Evolutionary conservation across 2,113 vertebrate species (phyloP).

Genomic region (Micronycteris hirsuta): DNA sequence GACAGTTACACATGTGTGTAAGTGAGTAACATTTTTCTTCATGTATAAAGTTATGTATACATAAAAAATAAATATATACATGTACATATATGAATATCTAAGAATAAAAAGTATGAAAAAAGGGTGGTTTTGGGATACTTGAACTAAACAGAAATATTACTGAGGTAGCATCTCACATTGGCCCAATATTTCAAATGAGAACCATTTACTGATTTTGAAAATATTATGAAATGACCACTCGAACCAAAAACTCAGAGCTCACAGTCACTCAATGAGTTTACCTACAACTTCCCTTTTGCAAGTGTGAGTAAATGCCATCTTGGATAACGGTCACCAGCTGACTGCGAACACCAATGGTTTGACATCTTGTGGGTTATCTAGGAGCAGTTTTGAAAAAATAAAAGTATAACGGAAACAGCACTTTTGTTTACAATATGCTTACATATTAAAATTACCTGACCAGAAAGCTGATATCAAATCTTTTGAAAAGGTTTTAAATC

Average conservation of each 20-base stretch:
- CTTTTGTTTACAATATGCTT: not conserved
- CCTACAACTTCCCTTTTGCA: constrained; percentile 90
- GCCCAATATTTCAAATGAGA: not conserved
- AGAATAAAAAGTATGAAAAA: constrained; percentile 19
- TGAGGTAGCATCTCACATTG: not conserved
- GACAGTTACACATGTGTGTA: not conserved
- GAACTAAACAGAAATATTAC: not conserved
- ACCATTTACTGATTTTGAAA: not conserved
- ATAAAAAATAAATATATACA: no score
- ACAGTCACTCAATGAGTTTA: constrained; percentile 66
- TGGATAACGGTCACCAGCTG: constrained; percentile 90
- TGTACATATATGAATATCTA: not conserved
- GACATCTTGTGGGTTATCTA: constrained; percentile 88
- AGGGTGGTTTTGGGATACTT: not conserved
- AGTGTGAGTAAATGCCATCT: constrained; percentile 86
- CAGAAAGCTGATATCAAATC: not conserved
- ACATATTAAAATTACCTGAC: not conserved
- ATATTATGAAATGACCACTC: not conserved
- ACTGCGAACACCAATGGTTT: constrained; percentile 89
- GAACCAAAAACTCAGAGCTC: not conserved
- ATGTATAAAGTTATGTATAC: not conserved
- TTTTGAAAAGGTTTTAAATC: constrained; percentile 1
- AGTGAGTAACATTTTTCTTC: not conserved
- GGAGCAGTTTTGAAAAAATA: constrained; percentile 34
- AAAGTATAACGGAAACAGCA: not conserved